Evolutionary conservation across 2,113 vertebrate species (phyloP).

Genomic region (sheep (Ovis aries)): DNA sequence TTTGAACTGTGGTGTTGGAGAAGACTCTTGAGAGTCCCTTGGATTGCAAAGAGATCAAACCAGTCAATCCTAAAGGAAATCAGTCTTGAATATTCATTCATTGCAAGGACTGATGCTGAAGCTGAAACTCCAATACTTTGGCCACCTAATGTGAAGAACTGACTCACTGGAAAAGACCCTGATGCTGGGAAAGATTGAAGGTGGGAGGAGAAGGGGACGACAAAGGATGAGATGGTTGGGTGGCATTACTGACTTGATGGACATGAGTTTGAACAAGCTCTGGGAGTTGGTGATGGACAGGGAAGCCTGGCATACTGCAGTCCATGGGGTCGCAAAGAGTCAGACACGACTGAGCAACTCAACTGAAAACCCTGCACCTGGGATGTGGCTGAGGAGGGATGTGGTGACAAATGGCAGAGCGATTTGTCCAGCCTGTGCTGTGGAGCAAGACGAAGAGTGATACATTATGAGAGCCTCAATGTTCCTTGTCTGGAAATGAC

Average conservation of each 20-base stretch:
- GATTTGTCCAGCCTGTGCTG: not conserved
- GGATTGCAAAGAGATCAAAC: not conserved
- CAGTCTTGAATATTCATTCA: not conserved
- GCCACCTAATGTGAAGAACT: not conserved
- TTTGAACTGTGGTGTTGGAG: not conserved
- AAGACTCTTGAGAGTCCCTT: not conserved
- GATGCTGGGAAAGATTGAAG: not conserved
- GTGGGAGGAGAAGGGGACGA: not conserved
- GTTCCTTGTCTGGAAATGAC: conserved; percentile 49
- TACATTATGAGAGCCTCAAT: not conserved
- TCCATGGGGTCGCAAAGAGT: not conserved
- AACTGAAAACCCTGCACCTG: not conserved
- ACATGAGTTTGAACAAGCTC: not conserved
- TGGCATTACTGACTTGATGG: not conserved
- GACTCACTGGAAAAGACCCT: not conserved
- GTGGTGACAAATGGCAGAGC: not conserved
- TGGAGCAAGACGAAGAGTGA: not conserved
- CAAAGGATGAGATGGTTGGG: not conserved
- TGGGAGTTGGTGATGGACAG: not conserved
- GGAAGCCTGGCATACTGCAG: not conserved
- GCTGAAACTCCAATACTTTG: not conserved
- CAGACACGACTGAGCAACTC: not conserved
- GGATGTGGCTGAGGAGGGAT: not conserved
- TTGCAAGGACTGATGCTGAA: not conserved
- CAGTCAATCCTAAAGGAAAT: not conserved